These are phyloP conservation scores for Thecophora atra DNA, from an alignment of 2,888 invertebrate genomes.

Conservation along the genomic window DNA sequence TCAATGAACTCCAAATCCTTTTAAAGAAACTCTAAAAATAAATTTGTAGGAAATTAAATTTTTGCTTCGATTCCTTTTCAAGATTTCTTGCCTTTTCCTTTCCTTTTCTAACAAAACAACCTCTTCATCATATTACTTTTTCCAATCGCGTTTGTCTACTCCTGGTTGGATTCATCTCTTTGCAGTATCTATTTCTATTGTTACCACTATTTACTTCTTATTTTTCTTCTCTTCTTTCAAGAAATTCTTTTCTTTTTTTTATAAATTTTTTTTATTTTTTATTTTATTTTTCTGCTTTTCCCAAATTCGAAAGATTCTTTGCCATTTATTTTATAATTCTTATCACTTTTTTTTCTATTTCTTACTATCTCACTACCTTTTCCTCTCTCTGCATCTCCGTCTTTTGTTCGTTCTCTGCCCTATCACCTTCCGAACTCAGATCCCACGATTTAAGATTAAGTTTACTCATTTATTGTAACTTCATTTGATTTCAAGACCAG, in stretches of 20 bases:
- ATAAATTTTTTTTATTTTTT: not conserved
- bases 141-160: not conserved
- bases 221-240: not conserved
- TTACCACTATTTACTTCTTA: not conserved
- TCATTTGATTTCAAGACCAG: too few species aligned
- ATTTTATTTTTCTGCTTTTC: not conserved
- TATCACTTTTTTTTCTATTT: too few species aligned
- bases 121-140: not conserved
- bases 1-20: not conserved
- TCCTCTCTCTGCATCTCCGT: too few species aligned
- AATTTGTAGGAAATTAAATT: not conserved
- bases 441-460: too few species aligned
- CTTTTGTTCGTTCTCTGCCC: too few species aligned
- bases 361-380: too few species aligned
- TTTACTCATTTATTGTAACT: too few species aligned
- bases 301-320: not conserved
- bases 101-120: not conserved
- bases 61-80: conserved; percentile 2
- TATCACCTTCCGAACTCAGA: too few species aligned
- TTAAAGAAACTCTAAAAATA: not conserved
- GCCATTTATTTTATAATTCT: conserved; percentile 40
- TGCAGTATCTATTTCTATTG: not conserved
- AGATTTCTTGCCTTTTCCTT: not conserved
- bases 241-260: not conserved
- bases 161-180: not conserved